phyloP scores from a whole-genome alignment of 2,888 invertebrate genomes.

The Tipula confusa region DNA sequence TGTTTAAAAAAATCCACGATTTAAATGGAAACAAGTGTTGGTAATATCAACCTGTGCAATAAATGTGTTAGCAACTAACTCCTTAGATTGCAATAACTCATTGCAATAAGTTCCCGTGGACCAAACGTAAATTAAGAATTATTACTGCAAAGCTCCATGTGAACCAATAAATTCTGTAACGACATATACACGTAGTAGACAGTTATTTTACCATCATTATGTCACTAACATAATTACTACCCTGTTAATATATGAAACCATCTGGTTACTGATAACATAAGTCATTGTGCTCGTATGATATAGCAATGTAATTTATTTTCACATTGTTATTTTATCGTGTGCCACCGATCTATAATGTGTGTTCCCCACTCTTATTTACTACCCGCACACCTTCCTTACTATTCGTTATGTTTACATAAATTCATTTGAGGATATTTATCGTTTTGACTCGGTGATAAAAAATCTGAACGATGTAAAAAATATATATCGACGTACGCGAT shows the following conservation, averaged over 20 bases:
- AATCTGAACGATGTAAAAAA: background rate
- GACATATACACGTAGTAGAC: background rate
- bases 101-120: no score
- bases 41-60: no score
- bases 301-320: background rate
- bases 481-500: background rate
- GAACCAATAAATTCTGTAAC: background rate
- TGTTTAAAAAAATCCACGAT: no score
- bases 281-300: background rate
- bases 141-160: no score
- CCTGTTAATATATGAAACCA: conserved; percentile 8
- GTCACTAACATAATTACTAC: conserved; percentile 3
- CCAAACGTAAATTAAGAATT: no score
- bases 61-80: no score
- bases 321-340: background rate
- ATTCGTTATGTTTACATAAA: background rate
- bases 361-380: no score
- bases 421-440: background rate
- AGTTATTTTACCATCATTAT: background rate
- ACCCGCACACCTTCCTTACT: background rate
- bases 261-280: conserved; percentile 3
- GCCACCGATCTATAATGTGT: background rate
- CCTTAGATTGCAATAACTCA: no score
- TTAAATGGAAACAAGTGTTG: no score
- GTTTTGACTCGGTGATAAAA: background rate